Base-by-base conservation (phyloP, 2,888 invertebrate species). In the Hirtodrosophila trivittata region DNA sequence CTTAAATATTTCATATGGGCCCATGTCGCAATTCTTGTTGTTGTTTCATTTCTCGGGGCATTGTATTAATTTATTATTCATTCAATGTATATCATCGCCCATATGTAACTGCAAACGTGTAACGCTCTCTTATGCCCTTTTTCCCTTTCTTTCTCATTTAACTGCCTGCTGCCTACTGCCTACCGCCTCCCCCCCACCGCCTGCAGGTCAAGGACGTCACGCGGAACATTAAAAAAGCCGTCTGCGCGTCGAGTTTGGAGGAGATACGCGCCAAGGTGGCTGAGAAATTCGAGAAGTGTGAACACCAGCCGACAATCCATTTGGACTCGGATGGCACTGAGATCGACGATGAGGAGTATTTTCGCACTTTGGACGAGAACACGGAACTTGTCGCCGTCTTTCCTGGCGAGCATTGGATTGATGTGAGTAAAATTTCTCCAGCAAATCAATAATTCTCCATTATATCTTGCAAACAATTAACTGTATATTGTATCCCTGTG, bases 271-370 rank as follows among this genome's bases (percentile, higher is more conserved):
- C 92, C 66, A 95, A 95, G 92, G 95, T 95, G 50, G 93, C 94
- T 46, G 95, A 94, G 86, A 95, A 96, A 90, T 92, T 96, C 72
- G 93, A 94, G 16, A 91, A 92, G 52, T 92, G 92, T 68, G 93
- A 93, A 72, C 92, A 91, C 38, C 87, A 91, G 66, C 91, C 96
- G 58, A 95, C 95, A 50, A 95, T 97, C 58, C 97, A 97, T 32
- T 92, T 98, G 75, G 98, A 98, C 89, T 94, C 94, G 43, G 98
- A 98, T 91, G 98, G 98, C 26, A 98, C 98, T 0, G 97, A 98
- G 92, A 96, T 98, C 45, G 97, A 98, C 84, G 97, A 98, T 88
- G 97, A 98, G 89, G 97, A 97, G 89, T 98, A 97, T 91, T 98
- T 98, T 90, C 95, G 95, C 42, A 97, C 97, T 1, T 92, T 98